A percentile compares a stretch with the other conserved stretches of the same genome.
These are phyloP conservation scores for Coptodon rendalli DNA, from an alignment of 2,113 vertebrate genomes.

Conservation along the genomic window DNA sequence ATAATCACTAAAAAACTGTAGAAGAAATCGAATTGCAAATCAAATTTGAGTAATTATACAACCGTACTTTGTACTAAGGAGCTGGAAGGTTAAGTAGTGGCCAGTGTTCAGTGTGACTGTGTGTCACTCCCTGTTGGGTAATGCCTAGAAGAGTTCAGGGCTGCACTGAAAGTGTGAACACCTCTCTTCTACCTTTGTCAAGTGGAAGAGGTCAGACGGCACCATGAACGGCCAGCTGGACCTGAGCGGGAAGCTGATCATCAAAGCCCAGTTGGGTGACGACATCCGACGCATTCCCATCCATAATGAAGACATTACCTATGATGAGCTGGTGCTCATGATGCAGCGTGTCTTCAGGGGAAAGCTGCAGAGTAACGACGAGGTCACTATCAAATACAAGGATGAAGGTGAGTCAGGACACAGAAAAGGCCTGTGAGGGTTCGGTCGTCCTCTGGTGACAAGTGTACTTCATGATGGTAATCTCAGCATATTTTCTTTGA, in stretches of 20 bases:
- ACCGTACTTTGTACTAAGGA: neutral
- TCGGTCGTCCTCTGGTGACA: neutral
- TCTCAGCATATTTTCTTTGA: neutral
- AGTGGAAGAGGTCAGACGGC: conserved; percentile 65
- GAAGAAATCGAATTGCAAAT: neutral
- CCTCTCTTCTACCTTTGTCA: neutral
- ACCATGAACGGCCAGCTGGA: conserved; percentile 99
- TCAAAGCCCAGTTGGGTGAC: conserved; percentile 97
- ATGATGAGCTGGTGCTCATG: conserved; percentile 97
- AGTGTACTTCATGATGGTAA: neutral
- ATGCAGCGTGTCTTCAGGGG: conserved; percentile 99
- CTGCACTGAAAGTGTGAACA: neutral
- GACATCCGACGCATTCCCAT: conserved; percentile 98
- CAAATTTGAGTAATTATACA: neutral
- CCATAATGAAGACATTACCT: conserved; percentile 99
- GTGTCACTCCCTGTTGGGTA: neutral
- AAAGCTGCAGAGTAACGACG: conserved; percentile 94
- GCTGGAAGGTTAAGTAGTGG: neutral
- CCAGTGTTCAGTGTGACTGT: neutral
- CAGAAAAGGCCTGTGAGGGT: neutral
- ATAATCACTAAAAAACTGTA: neutral
- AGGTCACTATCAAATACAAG: conserved; percentile 98
- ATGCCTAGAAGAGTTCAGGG: neutral
- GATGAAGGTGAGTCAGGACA: conserved; percentile 83
- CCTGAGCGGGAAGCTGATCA: conserved; percentile 97